phyloP scores from a whole-genome alignment of 2,113 vertebrate species.

The Lathamus discolor region DNA sequence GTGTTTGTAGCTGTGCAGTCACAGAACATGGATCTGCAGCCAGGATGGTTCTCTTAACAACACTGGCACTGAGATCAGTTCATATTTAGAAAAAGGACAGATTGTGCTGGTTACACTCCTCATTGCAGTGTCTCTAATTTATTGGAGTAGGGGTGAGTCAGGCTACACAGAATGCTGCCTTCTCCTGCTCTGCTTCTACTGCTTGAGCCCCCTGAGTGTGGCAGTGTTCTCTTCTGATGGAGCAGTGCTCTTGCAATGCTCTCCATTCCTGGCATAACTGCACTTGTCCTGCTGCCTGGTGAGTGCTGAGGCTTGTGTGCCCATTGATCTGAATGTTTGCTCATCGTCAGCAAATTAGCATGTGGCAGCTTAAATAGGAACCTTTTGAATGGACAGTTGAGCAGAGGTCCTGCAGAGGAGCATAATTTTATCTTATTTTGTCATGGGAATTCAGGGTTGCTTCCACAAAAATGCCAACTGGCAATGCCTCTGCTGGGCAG shows the following conservation, averaged over 20 bases:
- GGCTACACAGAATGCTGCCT: neutral
- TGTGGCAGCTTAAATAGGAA: neutral
- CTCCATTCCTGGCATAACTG: neutral
- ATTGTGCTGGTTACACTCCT: neutral
- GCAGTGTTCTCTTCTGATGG: neutral
- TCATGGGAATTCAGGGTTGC: neutral
- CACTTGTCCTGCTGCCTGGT: neutral
- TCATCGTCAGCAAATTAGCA: neutral
- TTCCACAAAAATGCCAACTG: neutral
- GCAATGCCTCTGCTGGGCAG: neutral
- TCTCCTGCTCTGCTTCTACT: neutral
- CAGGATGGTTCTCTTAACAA: neutral
- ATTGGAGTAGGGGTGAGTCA: neutral
- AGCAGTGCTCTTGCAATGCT: neutral
- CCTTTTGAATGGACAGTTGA: neutral
- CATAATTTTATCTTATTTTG: neutral
- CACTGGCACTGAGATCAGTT: neutral
- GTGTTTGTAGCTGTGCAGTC: neutral
- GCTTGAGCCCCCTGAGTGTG: rapidly evolving
- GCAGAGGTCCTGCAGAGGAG: neutral
- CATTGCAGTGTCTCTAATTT: neutral
- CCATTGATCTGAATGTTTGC: neutral
- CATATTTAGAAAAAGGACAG: neutral
- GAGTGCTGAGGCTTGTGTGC: neutral
- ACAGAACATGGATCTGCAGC: neutral